Evolutionary conservation across 2,888 invertebrate species (phyloP).

Genomic region (Tenthredo notha): DNA sequence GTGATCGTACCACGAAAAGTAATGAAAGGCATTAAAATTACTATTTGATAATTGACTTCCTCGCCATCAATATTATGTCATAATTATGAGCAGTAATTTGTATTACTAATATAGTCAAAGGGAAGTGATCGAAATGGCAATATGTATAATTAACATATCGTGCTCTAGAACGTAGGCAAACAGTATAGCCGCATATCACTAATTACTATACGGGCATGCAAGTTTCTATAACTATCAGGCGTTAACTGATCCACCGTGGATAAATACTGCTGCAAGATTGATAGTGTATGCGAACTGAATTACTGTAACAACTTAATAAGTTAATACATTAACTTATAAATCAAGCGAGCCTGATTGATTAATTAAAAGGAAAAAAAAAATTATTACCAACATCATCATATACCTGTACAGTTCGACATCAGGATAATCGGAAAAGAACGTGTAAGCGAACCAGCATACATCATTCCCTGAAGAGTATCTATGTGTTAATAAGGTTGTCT

Average conservation of each 20-base stretch:
- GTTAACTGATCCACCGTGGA: neutral
- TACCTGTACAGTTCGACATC: neutral
- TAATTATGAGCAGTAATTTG: neutral
- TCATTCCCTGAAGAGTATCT: neutral
- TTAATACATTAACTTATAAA: neutral
- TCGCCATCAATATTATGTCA: neutral
- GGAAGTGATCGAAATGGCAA: neutral
- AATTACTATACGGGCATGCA: no score
- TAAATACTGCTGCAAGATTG: neutral
- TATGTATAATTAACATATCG: neutral
- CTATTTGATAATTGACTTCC: neutral
- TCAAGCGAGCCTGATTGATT: neutral
- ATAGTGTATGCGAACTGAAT: neutral
- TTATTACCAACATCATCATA: neutral
- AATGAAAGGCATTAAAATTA: neutral
- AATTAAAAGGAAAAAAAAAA: neutral
- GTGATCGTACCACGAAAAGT: neutral
- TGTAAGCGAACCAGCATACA: neutral
- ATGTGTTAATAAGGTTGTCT: slow-evolving; percentile 10
- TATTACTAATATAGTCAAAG: neutral
- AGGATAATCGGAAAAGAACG: no score
- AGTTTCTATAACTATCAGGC: neutral
- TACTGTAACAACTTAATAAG: neutral
- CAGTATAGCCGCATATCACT: neutral
- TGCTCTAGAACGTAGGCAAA: neutral